phyloP scores from a whole-genome alignment of 2,888 invertebrate species.

The Myopa tessellatipennis region DNA sequence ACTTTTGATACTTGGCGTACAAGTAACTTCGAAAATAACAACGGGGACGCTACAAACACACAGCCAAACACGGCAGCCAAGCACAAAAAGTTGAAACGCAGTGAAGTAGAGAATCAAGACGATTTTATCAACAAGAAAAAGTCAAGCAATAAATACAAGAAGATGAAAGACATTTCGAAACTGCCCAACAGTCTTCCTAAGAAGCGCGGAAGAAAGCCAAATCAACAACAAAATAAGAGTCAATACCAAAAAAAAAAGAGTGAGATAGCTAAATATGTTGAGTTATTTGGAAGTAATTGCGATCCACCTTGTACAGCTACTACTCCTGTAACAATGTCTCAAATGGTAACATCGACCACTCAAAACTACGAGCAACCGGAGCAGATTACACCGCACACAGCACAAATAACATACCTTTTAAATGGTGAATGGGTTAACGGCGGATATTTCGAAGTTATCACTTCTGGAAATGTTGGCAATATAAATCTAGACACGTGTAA shows the following conservation, averaged over 20 bases:
- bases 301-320: slow-evolving; percentile 47
- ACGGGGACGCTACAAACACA: background rate
- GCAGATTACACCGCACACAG: slow-evolving; percentile 36
- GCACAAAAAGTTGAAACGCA: background rate
- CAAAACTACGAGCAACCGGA: slow-evolving; percentile 49
- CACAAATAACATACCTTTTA: slow-evolving; percentile 51
- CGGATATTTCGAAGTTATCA: slow-evolving; percentile 43
- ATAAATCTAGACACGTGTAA: slow-evolving; percentile 24
- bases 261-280: slow-evolving; percentile 54
- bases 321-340: slow-evolving; percentile 48
- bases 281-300: slow-evolving; percentile 51
- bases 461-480: slow-evolving; percentile 40
- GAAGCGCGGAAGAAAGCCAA: slow-evolving; percentile 52
- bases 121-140: slow-evolving; percentile 40
- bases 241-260: slow-evolving; percentile 44
- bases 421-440: slow-evolving; percentile 53
- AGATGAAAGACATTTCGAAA: slow-evolving; percentile 12
- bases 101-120: background rate
- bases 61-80: background rate
- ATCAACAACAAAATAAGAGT: slow-evolving; percentile 39
- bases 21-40: slow-evolving; percentile 46
- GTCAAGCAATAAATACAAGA: slow-evolving; percentile 29
- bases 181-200: slow-evolving; percentile 43
- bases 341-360: slow-evolving; percentile 53
- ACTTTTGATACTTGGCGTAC: slow-evolving; percentile 42